Evolutionary conservation across 2,113 vertebrate species (phyloP), one percentile per base, ranked within the genome.

Genomic region (Stigmatopora nigra): DNA sequence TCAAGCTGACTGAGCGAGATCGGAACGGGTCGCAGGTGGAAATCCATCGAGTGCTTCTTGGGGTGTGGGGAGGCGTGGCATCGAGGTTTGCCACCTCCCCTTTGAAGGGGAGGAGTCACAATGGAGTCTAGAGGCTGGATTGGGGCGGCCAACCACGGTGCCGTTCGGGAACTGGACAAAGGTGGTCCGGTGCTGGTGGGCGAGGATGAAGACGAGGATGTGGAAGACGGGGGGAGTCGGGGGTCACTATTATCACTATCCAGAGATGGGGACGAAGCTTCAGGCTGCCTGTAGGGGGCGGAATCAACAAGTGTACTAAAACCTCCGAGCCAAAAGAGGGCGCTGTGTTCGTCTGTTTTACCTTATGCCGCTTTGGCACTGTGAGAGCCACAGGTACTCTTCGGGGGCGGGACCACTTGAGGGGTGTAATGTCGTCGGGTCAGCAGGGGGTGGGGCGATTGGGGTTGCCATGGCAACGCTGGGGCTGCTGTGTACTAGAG

Each of bases 41-140:
- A 68, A 51, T 88, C 83, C 46, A 88, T 49, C 2, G 87, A 88
- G 77, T 87, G 85, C 48, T 88, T 88, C 52, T 85, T 78, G 17
- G 87, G 87, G 45, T 88, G 85, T 11, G 82, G 81, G 1, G 87
- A 88, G 0, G 84, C 81, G 64, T 84, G 84, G 47, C 82, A 80
- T 1, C 65, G 82, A 31, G 61, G 16, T 14, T 44, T 68, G 3
- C 63, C 62, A 1, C 59, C 61, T 17, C 41, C 51, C 20, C 67
- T 81, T 31, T 64, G 74, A 59, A 36, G 46, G 52, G 81, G 76
- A 36, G 45, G 64, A 5, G 69, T 68, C 52, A 51, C 1, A 65
- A 17, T 58, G 67, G 68, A 53, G 3, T 84, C 81, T 47, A 71
- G 62, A 7, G 80, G 81, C 46, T 77, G 82, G 65, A 79, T 81